phyloP scores from a whole-genome alignment of 2,113 vertebrate genomes.

The Muntiacus reevesi region DNA sequence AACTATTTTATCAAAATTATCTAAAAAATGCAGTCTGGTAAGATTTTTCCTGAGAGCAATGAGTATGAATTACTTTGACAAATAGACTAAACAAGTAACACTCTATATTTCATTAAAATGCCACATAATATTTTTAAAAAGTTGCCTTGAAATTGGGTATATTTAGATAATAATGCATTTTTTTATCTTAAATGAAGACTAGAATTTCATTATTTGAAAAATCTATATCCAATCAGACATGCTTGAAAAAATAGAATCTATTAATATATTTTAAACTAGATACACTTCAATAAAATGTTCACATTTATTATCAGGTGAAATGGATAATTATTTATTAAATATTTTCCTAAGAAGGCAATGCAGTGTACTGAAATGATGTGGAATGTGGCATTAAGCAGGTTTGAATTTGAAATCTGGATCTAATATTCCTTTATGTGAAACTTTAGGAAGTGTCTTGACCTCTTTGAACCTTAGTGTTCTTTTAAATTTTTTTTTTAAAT shows the following conservation, averaged over 20 bases:
- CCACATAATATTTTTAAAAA: neutral
- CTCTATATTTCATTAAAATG: slow-evolving; percentile 10
- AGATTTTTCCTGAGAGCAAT: neutral
- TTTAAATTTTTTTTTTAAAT: neutral
- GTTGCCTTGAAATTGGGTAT: neutral
- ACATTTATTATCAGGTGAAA: slow-evolving; percentile 6
- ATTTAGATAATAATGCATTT: neutral
- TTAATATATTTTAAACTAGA: neutral
- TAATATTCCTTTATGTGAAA: neutral
- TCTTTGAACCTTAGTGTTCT: neutral
- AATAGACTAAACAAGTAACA: neutral
- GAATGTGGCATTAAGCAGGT: neutral
- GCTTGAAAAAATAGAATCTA: neutral
- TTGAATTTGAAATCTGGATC: neutral
- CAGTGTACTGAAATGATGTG: neutral
- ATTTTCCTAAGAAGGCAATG: neutral
- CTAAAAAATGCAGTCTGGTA: neutral
- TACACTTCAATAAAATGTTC: neutral
- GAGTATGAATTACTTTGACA: neutral
- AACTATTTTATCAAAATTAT: neutral
- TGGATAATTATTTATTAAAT: neutral
- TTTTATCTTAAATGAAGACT: neutral
- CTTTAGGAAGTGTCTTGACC: neutral
- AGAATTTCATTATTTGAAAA: neutral
- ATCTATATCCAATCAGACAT: neutral